These are phyloP conservation scores for Gadus chalcogrammus DNA, from an alignment of 2,113 vertebrate genomes.

Conservation along the genomic window DNA sequence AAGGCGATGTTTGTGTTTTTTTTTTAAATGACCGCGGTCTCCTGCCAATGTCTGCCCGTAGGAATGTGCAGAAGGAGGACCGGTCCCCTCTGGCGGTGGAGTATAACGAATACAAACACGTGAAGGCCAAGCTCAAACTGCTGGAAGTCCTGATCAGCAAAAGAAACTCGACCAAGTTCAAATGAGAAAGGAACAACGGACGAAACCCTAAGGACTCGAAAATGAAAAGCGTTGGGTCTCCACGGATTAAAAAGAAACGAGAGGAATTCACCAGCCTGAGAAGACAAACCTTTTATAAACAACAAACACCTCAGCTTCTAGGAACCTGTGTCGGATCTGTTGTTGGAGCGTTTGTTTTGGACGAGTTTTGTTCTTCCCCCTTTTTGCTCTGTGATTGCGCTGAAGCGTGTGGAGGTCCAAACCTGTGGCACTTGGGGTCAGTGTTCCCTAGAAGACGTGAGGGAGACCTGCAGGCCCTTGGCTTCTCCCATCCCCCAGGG, in stretches of 20 bases:
- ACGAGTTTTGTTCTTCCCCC: neutral
- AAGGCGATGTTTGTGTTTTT: no score
- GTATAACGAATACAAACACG: conserved; percentile 93
- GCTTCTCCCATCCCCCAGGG: conserved; percentile 1
- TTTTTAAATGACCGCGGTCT: neutral
- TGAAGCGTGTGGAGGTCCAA: no score
- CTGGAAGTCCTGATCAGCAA: conserved; percentile 98
- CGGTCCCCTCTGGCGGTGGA: conserved; percentile 88
- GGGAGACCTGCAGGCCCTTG: neutral
- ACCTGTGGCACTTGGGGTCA: no score
- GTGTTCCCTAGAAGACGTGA: no score
- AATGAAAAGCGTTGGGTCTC: conserved; percentile 20
- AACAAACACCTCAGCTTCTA: no score
- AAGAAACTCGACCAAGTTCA: conserved; percentile 77
- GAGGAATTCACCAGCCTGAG: no score
- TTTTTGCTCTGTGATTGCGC: conserved; percentile 7
- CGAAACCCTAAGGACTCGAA: neutral
- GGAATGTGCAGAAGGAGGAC: conserved; percentile 95
- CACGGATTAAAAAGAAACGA: no score
- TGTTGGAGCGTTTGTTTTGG: neutral
- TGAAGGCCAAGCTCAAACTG: conserved; percentile 93
- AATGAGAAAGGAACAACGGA: conserved; percentile 11
- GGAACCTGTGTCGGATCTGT: no score
- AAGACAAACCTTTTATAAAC: no score
- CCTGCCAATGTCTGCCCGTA: conserved; percentile 41